Evolutionary conservation across 2,113 vertebrate species (phyloP).

Genomic region (Strigops habroptila): DNA sequence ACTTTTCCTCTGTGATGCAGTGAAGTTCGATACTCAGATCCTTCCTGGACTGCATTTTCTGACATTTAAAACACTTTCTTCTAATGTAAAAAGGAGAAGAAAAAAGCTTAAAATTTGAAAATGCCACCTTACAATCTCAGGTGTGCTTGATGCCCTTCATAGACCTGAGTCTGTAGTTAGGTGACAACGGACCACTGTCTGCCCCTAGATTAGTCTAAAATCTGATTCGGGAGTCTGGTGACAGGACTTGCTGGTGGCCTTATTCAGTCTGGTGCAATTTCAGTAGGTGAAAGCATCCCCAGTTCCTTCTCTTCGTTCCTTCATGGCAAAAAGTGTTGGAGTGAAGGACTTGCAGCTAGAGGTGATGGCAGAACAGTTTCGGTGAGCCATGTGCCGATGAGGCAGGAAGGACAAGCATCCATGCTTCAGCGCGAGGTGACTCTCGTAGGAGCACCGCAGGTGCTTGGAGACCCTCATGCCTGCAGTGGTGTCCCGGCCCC

Average conservation of each 20-base stretch:
- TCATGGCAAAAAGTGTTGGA: accelerated
- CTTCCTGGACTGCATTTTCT: neutral
- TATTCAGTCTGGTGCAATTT: neutral
- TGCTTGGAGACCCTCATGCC: neutral
- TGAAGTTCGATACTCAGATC: neutral
- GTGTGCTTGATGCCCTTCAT: neutral
- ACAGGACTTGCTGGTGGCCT: no score
- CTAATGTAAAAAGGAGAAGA: neutral
- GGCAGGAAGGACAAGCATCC: no score
- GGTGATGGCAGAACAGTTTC: accelerated
- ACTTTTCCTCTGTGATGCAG: neutral
- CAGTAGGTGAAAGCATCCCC: neutral
- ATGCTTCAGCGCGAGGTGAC: accelerated
- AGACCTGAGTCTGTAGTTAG: neutral
- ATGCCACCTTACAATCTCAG: neutral
- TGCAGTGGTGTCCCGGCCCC: neutral
- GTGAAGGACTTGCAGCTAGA: neutral
- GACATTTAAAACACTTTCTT: neutral
- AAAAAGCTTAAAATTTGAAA: neutral
- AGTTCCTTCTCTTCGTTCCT: neutral
- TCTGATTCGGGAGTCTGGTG: neutral
- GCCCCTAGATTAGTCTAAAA: accelerated
- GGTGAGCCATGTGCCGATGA: accelerated
- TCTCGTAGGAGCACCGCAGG: neutral
- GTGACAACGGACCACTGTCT: accelerated